phyloP scores from a whole-genome alignment of 2,113 vertebrate genomes.

The Tachycineta bicolor region DNA sequence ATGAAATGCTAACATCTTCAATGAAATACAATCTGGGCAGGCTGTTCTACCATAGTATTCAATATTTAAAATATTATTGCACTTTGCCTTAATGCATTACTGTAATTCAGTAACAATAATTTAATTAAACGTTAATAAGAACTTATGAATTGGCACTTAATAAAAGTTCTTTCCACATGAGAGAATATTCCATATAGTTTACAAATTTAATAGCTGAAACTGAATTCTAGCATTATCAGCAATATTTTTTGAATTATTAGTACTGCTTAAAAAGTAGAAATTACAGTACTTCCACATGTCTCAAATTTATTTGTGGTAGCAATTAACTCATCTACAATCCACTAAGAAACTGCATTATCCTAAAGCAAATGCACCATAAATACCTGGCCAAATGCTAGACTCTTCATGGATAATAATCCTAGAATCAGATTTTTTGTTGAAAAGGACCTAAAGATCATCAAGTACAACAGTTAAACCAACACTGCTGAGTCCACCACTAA shows the following conservation, averaged over 20 bases:
- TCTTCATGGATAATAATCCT: neutral
- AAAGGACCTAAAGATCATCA: neutral
- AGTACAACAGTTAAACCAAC: neutral
- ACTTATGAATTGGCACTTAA: neutral
- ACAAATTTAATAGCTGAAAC: neutral
- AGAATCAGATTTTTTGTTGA: neutral
- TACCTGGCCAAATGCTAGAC: neutral
- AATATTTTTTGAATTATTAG: neutral
- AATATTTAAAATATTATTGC: neutral
- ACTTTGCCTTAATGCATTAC: neutral
- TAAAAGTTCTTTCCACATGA: neutral
- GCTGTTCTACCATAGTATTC: neutral
- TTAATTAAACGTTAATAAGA: neutral
- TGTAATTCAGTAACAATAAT: neutral
- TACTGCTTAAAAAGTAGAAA: neutral
- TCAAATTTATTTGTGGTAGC: neutral
- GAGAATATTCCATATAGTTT: neutral
- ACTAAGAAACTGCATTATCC: neutral
- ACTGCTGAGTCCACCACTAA: neutral
- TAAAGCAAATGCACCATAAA: neutral
- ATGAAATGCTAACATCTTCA: neutral
- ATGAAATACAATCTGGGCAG: neutral
- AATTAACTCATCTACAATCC: neutral
- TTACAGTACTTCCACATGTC: neutral
- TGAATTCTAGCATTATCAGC: neutral